Conservation (phyloP, 2,797 vertebrate species). For the Typhlichthys subterraneus region DNA sequence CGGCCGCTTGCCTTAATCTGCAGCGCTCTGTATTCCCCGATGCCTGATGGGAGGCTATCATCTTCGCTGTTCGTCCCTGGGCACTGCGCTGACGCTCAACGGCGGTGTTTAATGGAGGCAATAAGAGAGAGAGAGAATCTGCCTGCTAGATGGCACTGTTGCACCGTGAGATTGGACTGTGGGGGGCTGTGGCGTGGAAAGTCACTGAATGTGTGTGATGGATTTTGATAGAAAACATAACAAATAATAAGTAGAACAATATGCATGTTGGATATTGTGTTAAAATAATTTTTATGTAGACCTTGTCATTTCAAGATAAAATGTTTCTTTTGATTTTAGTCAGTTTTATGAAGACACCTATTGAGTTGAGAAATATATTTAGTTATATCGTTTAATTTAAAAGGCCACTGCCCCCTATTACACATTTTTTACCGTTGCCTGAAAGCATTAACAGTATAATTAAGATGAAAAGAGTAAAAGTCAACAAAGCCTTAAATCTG, state of each 20-base stretch:
- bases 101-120: slow-evolving; percentile 28
- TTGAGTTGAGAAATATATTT: slow-evolving; percentile 64
- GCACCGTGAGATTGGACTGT: slow-evolving; percentile 41
- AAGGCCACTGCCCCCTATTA: slow-evolving; percentile 60
- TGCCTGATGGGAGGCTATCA: slow-evolving; percentile 77
- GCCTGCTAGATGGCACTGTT: slow-evolving; percentile 85
- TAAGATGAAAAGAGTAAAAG: slow-evolving; percentile 66
- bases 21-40: slow-evolving; percentile 70
- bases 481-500: slow-evolving; percentile 74
- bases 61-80: slow-evolving; percentile 73
- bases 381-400: slow-evolving; percentile 37
- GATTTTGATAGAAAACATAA: slow-evolving; percentile 46
- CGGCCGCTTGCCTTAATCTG: slow-evolving; percentile 75
- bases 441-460: slow-evolving; percentile 70
- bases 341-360: slow-evolving; percentile 31
- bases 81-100: slow-evolving; percentile 72
- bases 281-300: slow-evolving; percentile 32
- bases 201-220: slow-evolving; percentile 1
- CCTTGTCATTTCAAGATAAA: slow-evolving; percentile 41
- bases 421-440: slow-evolving; percentile 69
- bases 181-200: background rate
- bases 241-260: slow-evolving; percentile 49
- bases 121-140: slow-evolving; percentile 9
- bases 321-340: slow-evolving; percentile 48
- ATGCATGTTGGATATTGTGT: slow-evolving; percentile 37